These are phyloP conservation scores for Toxonevra muliebris DNA, from an alignment of 2,888 invertebrate genomes.

Conservation along the genomic window DNA sequence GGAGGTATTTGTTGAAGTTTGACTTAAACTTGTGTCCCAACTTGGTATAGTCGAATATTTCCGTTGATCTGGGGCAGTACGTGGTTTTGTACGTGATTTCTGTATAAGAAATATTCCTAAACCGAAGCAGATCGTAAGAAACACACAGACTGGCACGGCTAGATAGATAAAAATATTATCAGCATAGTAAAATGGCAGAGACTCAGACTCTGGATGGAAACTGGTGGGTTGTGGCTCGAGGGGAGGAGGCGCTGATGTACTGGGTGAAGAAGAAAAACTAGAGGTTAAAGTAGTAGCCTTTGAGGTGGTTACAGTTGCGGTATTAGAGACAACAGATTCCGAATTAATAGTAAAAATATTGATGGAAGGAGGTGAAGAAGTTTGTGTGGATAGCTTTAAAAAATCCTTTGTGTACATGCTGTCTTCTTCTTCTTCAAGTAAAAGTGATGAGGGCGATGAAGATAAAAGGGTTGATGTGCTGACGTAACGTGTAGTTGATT, in stretches of 20 bases:
- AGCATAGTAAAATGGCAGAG: background rate
- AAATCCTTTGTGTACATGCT: background rate
- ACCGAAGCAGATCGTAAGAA: background rate
- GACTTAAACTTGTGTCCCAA: slow-evolving; percentile 54
- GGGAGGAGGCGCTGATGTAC: slow-evolving; percentile 41
- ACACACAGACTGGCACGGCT: slow-evolving; percentile 32
- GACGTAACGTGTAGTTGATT: slow-evolving; percentile 14
- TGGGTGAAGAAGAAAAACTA: too few relatives aligned
- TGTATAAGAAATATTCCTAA: slow-evolving; percentile 22
- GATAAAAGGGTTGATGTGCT: background rate
- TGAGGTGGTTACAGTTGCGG: background rate
- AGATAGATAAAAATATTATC: background rate
- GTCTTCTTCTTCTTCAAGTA: background rate
- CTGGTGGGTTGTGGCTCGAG: slow-evolving; percentile 46
- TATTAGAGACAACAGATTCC: background rate
- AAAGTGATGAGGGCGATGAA: background rate
- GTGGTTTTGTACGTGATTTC: too few relatives aligned
- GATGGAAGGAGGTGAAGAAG: slow-evolving; percentile 23
- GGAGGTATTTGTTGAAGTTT: slow-evolving; percentile 40
- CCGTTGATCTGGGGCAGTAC: slow-evolving; percentile 16
- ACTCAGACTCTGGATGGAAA: slow-evolving; percentile 26
- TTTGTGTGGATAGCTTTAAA: background rate
- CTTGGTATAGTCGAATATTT: slow-evolving; percentile 55
- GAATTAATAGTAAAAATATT: slow-evolving; percentile 1
- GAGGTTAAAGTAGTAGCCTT: background rate